Evolutionary conservation across 2,888 invertebrate species (phyloP).

Genomic region (Artemia sinica): DNA sequence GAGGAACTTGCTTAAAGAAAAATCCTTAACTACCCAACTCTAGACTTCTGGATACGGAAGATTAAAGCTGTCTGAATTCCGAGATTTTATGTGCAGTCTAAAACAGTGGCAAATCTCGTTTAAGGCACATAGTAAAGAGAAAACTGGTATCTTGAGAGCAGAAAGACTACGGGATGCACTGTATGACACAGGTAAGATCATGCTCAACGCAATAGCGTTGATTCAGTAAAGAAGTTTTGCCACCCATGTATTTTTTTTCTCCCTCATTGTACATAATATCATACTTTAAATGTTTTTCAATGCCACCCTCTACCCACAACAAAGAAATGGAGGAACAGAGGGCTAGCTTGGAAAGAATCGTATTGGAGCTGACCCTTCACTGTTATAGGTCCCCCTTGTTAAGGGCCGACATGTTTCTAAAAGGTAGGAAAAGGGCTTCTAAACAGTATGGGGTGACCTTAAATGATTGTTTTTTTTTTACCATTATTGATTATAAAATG

Average conservation of each 20-base stretch:
- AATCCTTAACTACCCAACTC: no score
- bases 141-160: conserved; percentile 69
- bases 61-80: conserved; percentile 65
- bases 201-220: neutral
- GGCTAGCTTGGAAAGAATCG: neutral
- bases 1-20: no score
- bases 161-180: conserved; percentile 67
- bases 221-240: neutral
- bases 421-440: no score
- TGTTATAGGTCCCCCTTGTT: neutral
- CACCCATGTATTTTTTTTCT: neutral
- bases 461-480: no score
- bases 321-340: neutral
- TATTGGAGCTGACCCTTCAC: neutral
- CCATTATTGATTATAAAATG: no score
- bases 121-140: conserved; percentile 72
- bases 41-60: conserved; percentile 60
- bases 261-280: conserved; percentile 13
- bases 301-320: neutral
- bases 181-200: conserved; percentile 50
- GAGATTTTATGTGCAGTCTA: conserved; percentile 73
- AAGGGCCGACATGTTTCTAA: no score
- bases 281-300: conserved; percentile 3
- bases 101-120: conserved; percentile 81
- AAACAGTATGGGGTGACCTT: no score